These are phyloP conservation scores for Palaemon carinicauda DNA, from an alignment of 1,140 invertebrate genomes.

Conservation along the genomic window DNA sequence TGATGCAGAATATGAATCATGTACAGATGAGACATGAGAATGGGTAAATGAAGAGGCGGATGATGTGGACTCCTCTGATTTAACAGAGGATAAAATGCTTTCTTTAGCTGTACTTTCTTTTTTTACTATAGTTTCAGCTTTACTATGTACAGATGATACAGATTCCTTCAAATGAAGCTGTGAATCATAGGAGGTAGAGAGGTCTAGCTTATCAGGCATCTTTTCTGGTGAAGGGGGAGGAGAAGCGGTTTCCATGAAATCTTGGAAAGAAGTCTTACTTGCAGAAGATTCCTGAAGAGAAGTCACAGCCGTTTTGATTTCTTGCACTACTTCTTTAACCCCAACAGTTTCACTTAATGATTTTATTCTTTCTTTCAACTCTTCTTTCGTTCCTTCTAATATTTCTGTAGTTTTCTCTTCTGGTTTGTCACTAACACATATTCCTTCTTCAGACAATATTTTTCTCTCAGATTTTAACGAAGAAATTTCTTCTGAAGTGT, in stretches of 20 bases:
- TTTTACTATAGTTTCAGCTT: not conserved
- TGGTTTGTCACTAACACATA: conserved; percentile 17
- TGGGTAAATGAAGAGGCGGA: conserved; percentile 1
- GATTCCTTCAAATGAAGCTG: conserved; percentile 26
- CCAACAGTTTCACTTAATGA: conserved; percentile 13
- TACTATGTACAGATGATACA: conserved; percentile 11
- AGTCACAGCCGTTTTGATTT: conserved; percentile 46
- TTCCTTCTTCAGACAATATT: conserved; percentile 31
- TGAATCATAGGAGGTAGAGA: conserved; percentile 23
- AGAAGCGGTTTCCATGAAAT: conserved; percentile 44
- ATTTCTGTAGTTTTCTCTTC: conserved; percentile 30
- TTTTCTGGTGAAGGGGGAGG: conserved; percentile 48
- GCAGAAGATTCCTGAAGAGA: conserved; percentile 12
- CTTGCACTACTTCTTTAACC: conserved; percentile 40
- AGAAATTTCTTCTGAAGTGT: not conserved
- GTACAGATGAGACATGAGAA: conserved; percentile 22
- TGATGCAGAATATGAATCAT: conserved; percentile 13
- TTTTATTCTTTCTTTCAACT: not conserved
- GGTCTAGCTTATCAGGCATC: conserved; percentile 6
- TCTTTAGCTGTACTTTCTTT: not conserved
- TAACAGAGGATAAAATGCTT: not conserved
- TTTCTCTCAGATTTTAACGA: not conserved
- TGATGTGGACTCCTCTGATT: not conserved
- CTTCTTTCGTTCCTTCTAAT: conserved; percentile 43
- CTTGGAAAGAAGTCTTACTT: conserved; percentile 44